Conservation (phyloP, 2,797 vertebrate genomes). For the Halcyon smyrnensis region DNA sequence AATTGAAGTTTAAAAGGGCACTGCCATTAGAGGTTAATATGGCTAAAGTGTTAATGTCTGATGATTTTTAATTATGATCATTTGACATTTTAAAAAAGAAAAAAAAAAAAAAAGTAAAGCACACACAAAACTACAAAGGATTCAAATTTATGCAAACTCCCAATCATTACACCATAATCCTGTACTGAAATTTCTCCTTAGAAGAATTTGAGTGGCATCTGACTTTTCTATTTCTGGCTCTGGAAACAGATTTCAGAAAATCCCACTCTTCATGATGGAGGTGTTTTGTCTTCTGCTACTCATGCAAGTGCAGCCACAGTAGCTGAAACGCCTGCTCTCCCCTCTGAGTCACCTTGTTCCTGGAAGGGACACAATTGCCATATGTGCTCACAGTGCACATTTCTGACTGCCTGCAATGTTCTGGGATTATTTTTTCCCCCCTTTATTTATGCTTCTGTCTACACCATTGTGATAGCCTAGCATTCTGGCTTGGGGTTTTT, state of each 20-base stretch:
- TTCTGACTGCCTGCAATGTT: neutral
- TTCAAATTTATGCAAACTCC: neutral
- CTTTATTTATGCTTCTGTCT: neutral
- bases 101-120: neutral
- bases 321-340: neutral
- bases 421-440: neutral
- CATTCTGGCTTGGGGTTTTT: neutral
- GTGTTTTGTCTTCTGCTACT: constrained; percentile 29
- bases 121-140: neutral
- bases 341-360: neutral
- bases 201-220: constrained; percentile 10
- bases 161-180: neutral
- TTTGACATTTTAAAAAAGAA: neutral
- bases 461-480: neutral
- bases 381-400: neutral
- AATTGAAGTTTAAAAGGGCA: neutral
- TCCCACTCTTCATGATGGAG: neutral
- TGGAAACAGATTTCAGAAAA: constrained; percentile 5
- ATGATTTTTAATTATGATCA: neutral
- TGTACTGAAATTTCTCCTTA: neutral
- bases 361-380: neutral
- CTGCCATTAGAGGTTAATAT: neutral
- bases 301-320: neutral
- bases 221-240: constrained; percentile 9
- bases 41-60: neutral